Evolutionary conservation across 1,140 invertebrate species (phyloP), one percentile per base, ranked within the genome.

Genomic region (Megathymus violae): DNA sequence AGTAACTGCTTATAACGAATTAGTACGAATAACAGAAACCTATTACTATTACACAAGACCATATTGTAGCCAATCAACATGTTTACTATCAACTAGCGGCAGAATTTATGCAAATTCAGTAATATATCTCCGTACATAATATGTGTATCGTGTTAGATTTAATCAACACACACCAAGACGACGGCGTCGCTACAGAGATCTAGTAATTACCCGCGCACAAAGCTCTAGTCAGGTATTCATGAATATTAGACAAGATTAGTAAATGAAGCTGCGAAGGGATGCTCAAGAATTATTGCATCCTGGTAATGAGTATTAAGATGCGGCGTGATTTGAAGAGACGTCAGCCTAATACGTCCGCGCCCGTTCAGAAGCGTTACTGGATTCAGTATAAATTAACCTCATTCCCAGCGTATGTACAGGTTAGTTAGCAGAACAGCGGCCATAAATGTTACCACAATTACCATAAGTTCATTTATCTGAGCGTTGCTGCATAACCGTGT

Each of bases 141-240:
- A 47, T 27, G 25, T 47, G 13, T 4, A 25, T 47, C 15, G 25
- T 47, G 44, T 47, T 27, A 19, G 27, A 47, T 47, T 47, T 47
- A 47, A 47, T 47, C 44, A 27, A 47, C 19, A 25, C 16, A 19
- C 44, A 46, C 44, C 11, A 46, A 14, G 22, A 27, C 27, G 27
- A 3, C 27, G 19, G 2, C 19, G 27, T 31, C 27, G 27, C 17
- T 19, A 9, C 17, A 27, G 44, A 6, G 16, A 5, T 19, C 0
- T 46, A 11, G 22, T 47, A 47, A 47, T 47, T 27, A 47, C 44
- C 25, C n/a, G 10, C 34, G n/a, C 34, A 36, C 34, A 36, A 36
- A 36, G 34, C 34, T 36, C 34, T 36, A 36, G 34, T 36, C 10
- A 36, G 34, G 34, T 36, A 36, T 36, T 36, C 34, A 36, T 36